A percentile compares a stretch with the other conserved stretches of the same genome.
Conservation (phyloP, 2,113 vertebrate genomes). For the Dicerorhinus sumatrensis region DNA sequence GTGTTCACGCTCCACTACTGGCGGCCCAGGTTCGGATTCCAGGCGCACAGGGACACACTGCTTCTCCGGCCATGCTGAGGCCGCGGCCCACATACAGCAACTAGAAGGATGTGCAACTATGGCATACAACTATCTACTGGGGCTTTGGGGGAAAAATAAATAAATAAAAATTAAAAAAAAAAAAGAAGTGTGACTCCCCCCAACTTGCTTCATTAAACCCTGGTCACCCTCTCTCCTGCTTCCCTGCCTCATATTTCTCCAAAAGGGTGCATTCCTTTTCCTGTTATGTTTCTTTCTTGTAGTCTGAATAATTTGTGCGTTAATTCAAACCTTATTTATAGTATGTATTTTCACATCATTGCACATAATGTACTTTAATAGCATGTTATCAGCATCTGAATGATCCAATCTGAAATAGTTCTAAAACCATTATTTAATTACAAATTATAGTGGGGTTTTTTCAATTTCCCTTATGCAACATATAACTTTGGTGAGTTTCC, state of each 20-base stretch:
- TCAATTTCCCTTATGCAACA: not conserved
- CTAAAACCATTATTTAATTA: constrained; percentile 31
- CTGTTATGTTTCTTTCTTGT: not conserved
- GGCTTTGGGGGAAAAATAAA: too few relatives aligned
- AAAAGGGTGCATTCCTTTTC: not conserved
- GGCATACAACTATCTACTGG: too few relatives aligned
- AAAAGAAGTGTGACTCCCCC: not conserved
- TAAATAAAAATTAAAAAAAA: too few relatives aligned
- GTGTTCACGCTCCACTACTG: too few relatives aligned
- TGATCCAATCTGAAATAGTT: not conserved
- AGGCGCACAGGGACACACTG: too few relatives aligned
- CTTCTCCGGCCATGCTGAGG: too few relatives aligned
- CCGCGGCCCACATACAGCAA: too few relatives aligned
- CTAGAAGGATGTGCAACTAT: too few relatives aligned
- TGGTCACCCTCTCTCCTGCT: not conserved
- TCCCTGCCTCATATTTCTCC: not conserved
- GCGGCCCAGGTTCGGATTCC: too few relatives aligned
- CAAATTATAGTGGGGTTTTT: not conserved
- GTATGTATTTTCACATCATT: not conserved
- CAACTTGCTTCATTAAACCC: not conserved
- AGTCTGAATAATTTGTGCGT: not conserved
- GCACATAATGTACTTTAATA: not conserved
- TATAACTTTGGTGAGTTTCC: not conserved
- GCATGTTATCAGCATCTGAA: not conserved
- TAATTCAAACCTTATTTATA: not conserved